Conservation (phyloP, 2,797 vertebrate species). For the Lophotriccus pileatus region DNA sequence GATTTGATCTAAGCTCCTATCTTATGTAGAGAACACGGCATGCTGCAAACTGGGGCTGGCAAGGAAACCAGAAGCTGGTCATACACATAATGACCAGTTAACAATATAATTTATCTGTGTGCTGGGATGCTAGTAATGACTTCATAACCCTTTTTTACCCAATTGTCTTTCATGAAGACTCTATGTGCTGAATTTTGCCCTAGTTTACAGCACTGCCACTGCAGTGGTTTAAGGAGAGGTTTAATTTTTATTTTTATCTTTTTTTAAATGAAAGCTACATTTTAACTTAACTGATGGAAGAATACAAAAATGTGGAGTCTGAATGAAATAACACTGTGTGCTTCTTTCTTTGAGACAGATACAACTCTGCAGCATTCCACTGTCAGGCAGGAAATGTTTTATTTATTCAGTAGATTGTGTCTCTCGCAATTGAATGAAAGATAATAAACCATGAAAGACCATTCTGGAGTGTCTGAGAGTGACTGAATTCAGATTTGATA, state of each 20-base stretch:
- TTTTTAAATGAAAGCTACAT: not conserved
- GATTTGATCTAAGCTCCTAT: not conserved
- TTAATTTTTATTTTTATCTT: not conserved
- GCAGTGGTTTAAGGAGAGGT: not conserved
- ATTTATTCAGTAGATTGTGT: not conserved
- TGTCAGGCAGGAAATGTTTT: not conserved
- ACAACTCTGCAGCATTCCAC: not conserved
- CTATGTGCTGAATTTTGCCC: not conserved
- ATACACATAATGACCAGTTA: not conserved
- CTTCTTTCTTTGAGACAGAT: not conserved
- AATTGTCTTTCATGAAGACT: not conserved
- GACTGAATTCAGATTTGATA: not conserved
- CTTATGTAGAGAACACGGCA: not conserved
- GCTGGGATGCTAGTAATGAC: not conserved
- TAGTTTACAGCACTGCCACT: not conserved
- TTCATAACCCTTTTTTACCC: not conserved
- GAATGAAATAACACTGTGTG: not conserved
- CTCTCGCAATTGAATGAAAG: not conserved
- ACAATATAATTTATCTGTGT: not conserved
- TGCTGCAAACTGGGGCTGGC: not conserved
- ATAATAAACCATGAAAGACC: not conserved
- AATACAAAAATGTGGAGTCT: not conserved
- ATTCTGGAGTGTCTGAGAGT: not conserved
- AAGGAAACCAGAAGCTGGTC: not conserved
- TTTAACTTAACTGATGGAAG: not conserved